Base-by-base conservation (phyloP, 2,113 vertebrate genomes). In the Brachypteracias leptosomus region DNA sequence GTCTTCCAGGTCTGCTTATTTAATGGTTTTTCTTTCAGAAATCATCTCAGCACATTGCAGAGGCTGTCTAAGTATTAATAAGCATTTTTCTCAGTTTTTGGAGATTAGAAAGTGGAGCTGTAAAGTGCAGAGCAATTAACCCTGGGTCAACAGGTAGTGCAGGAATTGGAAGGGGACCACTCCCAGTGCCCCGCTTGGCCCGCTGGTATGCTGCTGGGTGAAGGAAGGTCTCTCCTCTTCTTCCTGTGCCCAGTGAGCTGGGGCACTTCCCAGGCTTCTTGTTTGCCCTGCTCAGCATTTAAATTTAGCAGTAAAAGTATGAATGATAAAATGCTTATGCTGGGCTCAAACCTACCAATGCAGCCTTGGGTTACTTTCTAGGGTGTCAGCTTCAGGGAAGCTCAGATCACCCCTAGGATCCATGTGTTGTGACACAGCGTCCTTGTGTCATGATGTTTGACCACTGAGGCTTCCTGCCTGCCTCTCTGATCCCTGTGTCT, bases 41-140 rank as follows among this genome's bases (percentile, higher is more conserved):
- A 78, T 77, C 51, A 35, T 40, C 68, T 85, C 13, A 9, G 52
- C 35, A 35, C 44, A 19, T 67, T 63, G 35, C 61, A 77, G 65
- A 65, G 52, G 10, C 40, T 86, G 12, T 33, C 3, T 13, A 51
- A 58, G 25, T 13, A 3, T 82, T 90, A 91, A 89, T 62, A 71
- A 87, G 25, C 22, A 35, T 70, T 86, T 88, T 49, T 58, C 62
- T 72, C 54, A 47, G 13, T 25, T 80, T 91, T 68, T 61, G 75
- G 75, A 70, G 82, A 5, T 61, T 44, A 58, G 51, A 62, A 90
- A 88, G 76, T 9, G 40, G 67, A 54, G 28, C 63, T 88, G 71
- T 11, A 18, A 83, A 91, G 46, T 68, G 42, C 85, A 79, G 57
- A 76, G 74, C 74, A 89, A 68, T 89, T 88, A 90, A 82, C 63